Evolutionary conservation across 2,888 invertebrate genomes (phyloP).

Genomic region (Drosophila subsilvestris): DNA sequence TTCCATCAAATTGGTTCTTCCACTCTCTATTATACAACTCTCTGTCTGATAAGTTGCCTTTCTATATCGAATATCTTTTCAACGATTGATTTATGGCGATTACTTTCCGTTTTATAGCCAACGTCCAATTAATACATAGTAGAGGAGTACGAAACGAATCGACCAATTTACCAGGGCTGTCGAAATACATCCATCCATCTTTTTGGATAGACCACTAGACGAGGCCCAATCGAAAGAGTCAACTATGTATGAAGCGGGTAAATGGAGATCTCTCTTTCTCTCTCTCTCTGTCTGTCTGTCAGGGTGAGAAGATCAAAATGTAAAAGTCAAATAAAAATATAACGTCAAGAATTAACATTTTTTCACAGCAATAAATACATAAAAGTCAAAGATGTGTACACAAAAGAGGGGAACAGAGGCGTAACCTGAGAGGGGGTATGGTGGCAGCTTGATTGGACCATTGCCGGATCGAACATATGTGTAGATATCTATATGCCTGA

Average conservation of each 20-base stretch:
- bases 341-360: constrained; percentile 75
- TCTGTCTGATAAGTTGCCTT: neutral
- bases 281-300: neutral
- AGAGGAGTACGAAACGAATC: constrained; percentile 45
- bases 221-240: constrained; percentile 53
- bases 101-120: constrained; percentile 62
- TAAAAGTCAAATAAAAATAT: constrained; percentile 73
- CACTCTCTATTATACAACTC: neutral
- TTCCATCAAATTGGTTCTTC: neutral
- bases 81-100: constrained; percentile 68
- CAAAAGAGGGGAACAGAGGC: constrained; percentile 9
- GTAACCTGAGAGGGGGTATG: constrained; percentile 19
- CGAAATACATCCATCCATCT: constrained; percentile 3
- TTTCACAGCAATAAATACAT: constrained; percentile 80
- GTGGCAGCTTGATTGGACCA: constrained; percentile 19
- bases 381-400: constrained; percentile 62
- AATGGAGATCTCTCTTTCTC: constrained; percentile 17
- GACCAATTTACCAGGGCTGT: constrained; percentile 24
- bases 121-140: constrained; percentile 73
- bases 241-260: constrained; percentile 46
- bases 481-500: constrained; percentile 16
- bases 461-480: constrained; percentile 2
- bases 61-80: constrained; percentile 1
- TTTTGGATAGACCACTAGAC: constrained; percentile 14
- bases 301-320: constrained; percentile 52